A percentile compares a stretch with the other conserved stretches of the same genome.
Conservation (phyloP, 2,797 vertebrate species). For the Meriones psammophilus region DNA sequence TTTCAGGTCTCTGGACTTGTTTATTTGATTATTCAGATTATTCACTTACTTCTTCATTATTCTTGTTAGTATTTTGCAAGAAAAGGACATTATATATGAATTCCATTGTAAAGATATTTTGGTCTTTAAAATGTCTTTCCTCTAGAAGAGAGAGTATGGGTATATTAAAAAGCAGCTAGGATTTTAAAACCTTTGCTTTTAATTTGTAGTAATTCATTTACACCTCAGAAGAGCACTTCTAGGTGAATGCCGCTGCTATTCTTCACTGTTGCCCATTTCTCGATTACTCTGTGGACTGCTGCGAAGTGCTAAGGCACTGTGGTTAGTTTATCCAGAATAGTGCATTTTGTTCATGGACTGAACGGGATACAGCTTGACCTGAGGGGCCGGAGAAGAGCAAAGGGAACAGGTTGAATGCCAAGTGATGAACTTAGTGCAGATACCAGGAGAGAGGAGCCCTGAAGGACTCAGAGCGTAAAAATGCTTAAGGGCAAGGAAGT, state of each 20-base stretch:
- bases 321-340: neutral
- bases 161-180: neutral
- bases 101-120: neutral
- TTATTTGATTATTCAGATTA: conserved; percentile 19
- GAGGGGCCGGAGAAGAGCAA: neutral
- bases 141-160: neutral
- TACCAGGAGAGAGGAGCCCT: neutral
- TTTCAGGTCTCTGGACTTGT: neutral
- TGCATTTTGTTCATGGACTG: neutral
- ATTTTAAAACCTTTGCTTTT: neutral
- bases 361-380: neutral
- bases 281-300: neutral
- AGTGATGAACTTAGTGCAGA: neutral
- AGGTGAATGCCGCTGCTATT: neutral
- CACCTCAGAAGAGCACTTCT: neutral
- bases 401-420: neutral
- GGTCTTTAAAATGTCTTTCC: neutral
- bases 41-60: neutral
- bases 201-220: neutral
- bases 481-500: neutral
- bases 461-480: neutral
- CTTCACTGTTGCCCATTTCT: neutral
- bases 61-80: neutral
- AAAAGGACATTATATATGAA: neutral
- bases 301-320: too few species aligned